Base-by-base conservation (phyloP, 2,888 invertebrate species). In the Drosophila putrida region DNA sequence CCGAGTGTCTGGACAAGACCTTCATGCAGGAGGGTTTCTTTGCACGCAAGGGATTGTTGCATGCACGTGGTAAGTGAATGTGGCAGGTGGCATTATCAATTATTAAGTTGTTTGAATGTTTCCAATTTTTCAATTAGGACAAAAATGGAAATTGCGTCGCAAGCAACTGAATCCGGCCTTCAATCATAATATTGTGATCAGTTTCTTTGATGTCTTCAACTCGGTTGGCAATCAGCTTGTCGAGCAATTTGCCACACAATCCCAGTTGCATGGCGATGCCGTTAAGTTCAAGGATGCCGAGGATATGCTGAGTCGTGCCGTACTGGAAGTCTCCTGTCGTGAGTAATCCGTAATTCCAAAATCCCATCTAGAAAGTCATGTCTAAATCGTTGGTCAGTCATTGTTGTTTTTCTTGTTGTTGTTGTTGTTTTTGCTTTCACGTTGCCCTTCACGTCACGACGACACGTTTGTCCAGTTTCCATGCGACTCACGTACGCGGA, bases 21-120 rank as follows among this genome's bases (percentile, higher is more conserved):
- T 91, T 90, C 53, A 75, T 92, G 68, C 92, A 91, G 71, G 89
- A 91, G 50, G 91, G 91, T 6, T 92, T 91, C 79, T 91, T 90
- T 66, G 90, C 91, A 0, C 76, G 88, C 1, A 87, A 90, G 6
- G 92, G 91, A 8, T 53, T 91, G 41, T 60, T 92, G 3, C 92
- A 91, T 77, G 91, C 91, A 1, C 83, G 83, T 33, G 91, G 91
- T 91, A 65, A 70, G 68, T 59, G 4, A 0, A 8, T 10, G 15
- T 27, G 33, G 10, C 6, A 13, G 6, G n/a, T 35, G 20, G 43
- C 25, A 6, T 6, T 25, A 43, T 6, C 43, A n/a, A 2, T 25
- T 6, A 25, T 11, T 43, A 11, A 11, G 4, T 6, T 11, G 8
- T 5, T 20, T 11, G 20, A 11, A 20, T 10, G 10, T 6, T 49